Evolutionary conservation across 2,113 vertebrate genomes (phyloP), one percentile per base, ranked within the genome.

Genomic region (Etheostoma spectabile): DNA sequence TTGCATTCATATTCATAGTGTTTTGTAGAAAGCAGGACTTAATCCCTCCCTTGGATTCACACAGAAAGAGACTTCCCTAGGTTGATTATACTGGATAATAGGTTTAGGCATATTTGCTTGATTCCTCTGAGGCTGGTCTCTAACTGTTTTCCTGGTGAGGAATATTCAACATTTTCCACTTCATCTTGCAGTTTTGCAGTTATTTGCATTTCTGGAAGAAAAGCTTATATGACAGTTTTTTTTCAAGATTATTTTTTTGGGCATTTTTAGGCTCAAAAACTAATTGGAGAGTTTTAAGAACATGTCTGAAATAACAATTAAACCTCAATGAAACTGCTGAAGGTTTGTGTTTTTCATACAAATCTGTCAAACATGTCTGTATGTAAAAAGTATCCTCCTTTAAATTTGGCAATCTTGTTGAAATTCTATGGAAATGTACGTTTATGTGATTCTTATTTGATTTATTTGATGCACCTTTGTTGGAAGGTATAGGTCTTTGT

Each of bases 11-110:
- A 46, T 81, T 48, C 60, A 15, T 42, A 18, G 10, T 18, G 16
- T 6, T 13, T 6, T 33, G 57, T 22, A 14, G n/a, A 46, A 62
- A 45, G 48, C 16, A 35, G 33, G 11, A 55, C 16, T 35, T 24
- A 77, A 70, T 57, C 42, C 51, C 5, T 59, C 42, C 42, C 30
- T 77, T 11, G 55, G 8, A 80, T 65, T 30, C 53, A 48, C 49
- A 64, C 24, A 80, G 21, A 67, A 51, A 65, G 46, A 78, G 24
- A 63, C 59, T 62, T 61, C 55, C 15, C 8, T 8, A 48, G 18
- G 21, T 65, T 30, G 48, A n/a, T n/a, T 82, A 65, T 53, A 42
- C 22, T 82, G 52, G 21, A 49, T 67, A 79, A 79, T 74, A 48
- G 46, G 21, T 53, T 63, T 48, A 68, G 33, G 59, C 46, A 80